These are phyloP conservation scores for Eueides isabella DNA, from an alignment of 1,140 invertebrate genomes.

Conservation along the genomic window DNA sequence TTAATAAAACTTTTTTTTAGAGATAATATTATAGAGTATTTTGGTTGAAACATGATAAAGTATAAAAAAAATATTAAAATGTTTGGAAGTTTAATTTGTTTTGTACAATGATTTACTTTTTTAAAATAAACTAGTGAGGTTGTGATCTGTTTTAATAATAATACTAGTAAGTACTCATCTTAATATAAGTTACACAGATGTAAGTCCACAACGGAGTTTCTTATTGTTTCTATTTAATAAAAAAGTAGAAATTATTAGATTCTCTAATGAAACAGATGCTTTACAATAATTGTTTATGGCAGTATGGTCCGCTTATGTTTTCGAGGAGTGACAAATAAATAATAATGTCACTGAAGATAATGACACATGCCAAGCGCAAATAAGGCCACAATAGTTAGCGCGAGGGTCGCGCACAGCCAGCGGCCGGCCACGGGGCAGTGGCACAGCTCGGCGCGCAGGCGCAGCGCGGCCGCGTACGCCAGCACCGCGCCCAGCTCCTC, in stretches of 20 bases:
- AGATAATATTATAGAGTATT: neutral
- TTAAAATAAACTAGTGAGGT: neutral
- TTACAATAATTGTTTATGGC: too few relatives aligned
- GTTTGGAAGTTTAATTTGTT: neutral
- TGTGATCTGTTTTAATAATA: neutral
- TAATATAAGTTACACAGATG: too few relatives aligned
- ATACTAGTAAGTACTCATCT: neutral
- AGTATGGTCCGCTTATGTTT: too few relatives aligned
- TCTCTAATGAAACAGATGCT: too few relatives aligned
- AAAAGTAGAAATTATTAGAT: too few relatives aligned
- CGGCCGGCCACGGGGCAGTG: slow-evolving; percentile 87
- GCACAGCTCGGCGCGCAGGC: slow-evolving; percentile 88
- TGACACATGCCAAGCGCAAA: slow-evolving; percentile 88
- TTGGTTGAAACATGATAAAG: neutral
- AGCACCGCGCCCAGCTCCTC: slow-evolving; percentile 89
- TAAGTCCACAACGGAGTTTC: too few relatives aligned
- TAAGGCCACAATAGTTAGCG: slow-evolving; percentile 82
- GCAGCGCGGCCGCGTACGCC: slow-evolving; percentile 88
- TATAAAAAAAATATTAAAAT: neutral
- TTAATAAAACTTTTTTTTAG: neutral
- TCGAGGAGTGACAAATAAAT: too few relatives aligned
- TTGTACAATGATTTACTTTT: neutral
- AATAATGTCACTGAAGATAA: slow-evolving; percentile 71
- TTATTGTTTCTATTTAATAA: too few relatives aligned
- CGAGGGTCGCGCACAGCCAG: slow-evolving; percentile 86